Evolutionary conservation across 2,888 invertebrate genomes (phyloP).

Genomic region (Alsophila aescularia): DNA sequence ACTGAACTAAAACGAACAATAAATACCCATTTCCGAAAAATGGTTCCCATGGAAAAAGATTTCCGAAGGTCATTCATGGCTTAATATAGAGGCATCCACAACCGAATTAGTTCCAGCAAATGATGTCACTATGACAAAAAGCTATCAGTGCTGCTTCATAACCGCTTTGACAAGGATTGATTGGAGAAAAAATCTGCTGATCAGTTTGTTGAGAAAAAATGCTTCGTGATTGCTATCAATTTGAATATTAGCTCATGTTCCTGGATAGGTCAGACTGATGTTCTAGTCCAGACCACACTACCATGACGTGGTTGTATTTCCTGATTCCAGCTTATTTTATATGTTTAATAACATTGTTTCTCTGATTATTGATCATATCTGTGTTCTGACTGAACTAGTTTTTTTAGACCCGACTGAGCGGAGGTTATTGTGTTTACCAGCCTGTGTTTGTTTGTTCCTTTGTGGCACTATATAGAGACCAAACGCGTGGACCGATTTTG

Average conservation of each 20-base stretch:
- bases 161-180: conserved; percentile 11
- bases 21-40: too few species aligned
- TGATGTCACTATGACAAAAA: conserved; percentile 46
- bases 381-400: too few species aligned
- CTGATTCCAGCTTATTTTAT: not conserved
- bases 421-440: too few species aligned
- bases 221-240: conserved; percentile 1
- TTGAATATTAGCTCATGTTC: conserved; percentile 6
- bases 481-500: too few species aligned
- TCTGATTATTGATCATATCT: too few species aligned
- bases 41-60: conserved; percentile 22
- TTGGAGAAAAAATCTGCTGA: conserved; percentile 11
- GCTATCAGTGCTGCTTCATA: conserved; percentile 12
- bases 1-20: too few species aligned
- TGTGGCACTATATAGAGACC: too few species aligned
- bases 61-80: conserved; percentile 25
- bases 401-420: too few species aligned
- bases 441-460: too few species aligned
- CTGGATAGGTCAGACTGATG: not conserved
- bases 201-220: conserved; percentile 8
- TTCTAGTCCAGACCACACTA: not conserved
- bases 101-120: conserved; percentile 37
- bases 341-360: too few species aligned
- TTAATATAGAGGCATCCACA: conserved; percentile 39
- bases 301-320: not conserved